Evolutionary conservation across 1,140 invertebrate genomes (phyloP), one percentile per base, ranked within the genome.

Genomic region (Platyscapa corneri): DNA sequence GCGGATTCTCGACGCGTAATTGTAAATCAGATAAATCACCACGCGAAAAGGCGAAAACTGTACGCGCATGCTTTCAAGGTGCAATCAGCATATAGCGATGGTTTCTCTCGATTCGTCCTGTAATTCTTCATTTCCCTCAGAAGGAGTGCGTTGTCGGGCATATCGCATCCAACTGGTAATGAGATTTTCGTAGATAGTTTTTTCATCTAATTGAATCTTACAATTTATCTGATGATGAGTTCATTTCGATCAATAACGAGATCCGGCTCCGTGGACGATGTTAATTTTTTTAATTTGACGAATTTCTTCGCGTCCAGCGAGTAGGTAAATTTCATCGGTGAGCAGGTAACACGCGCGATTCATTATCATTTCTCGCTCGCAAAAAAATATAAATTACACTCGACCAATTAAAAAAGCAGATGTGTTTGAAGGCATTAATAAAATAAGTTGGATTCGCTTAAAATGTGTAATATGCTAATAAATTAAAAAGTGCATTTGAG

Each of bases 171-270:
- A 32, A 14, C 82, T 39, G 67, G 53, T 81, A 82, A 86, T 82
- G 84, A 82, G 72, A 53, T 82, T 82, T 82, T 77, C 65, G 37
- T 32, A 34, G 37, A 60, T 83, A 34, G 64, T 70, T 76, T 77
- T 80, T 70, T 76, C 56, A 83, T 86, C 85, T 83, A 83, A 79
- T 83, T 86, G 80, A 83, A 80, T 86, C 80, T 77, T 37, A 20
- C 39, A 23, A 34, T 79, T 74, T 86, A 83, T 83, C 85, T 83
- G 34, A 42, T 86, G 81, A 86, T 86, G 81, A 78, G 67, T 56
- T 83, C 37, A 78, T 83, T 83, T 64, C 67, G 85, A 86, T 86
- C 81, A 32, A 16, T 23, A 72, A 72, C 34, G 82, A 64, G 70
- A 0, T 53, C n/a, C 6, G 46, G 79, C 6, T 16, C 23, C 42